Conservation (phyloP, 2,797 vertebrate genomes). For the Erithacus rubecula region DNA sequence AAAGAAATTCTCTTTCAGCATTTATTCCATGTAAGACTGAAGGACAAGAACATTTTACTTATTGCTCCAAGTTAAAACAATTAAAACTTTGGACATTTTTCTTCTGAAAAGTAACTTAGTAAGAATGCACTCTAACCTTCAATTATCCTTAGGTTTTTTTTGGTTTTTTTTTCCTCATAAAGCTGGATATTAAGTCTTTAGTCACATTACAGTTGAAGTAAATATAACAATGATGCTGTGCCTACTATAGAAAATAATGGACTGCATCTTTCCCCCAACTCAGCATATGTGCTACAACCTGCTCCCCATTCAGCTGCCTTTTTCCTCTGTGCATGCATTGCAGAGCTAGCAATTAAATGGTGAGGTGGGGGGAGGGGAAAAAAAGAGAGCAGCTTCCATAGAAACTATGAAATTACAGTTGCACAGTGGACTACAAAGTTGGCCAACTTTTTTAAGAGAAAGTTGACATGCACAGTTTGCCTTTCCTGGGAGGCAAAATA, state of each 20-base stretch:
- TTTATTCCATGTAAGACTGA: background rate
- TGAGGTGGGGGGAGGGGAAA: accelerated
- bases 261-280: background rate
- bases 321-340: background rate
- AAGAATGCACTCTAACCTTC: background rate
- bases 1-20: background rate
- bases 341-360: background rate
- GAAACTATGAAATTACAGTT: background rate
- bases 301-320: background rate
- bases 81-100: background rate
- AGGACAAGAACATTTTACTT: background rate
- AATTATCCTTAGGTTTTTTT: background rate
- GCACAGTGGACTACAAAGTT: background rate
- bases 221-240: background rate
- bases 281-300: background rate
- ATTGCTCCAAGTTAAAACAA: background rate
- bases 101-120: background rate
- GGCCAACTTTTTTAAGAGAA: background rate
- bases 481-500: background rate
- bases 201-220: background rate
- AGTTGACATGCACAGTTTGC: background rate
- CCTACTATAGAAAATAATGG: background rate
- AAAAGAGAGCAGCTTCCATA: background rate
- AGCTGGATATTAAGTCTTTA: background rate
- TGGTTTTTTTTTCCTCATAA: background rate